These are phyloP conservation scores for Alcis repandata DNA, from an alignment of 2,888 invertebrate species.

Conservation along the genomic window DNA sequence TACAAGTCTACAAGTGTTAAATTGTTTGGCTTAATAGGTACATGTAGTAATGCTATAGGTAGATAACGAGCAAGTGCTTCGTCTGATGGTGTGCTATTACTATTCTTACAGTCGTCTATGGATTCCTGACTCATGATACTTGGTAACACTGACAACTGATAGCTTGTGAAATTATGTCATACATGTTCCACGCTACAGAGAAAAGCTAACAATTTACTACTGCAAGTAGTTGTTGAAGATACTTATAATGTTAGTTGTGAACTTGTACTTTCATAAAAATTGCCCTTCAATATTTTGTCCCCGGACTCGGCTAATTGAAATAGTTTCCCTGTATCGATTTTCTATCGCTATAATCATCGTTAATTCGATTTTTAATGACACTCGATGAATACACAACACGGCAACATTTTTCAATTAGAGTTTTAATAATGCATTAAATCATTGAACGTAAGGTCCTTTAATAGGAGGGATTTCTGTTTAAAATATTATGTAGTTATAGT, in stretches of 20 bases:
- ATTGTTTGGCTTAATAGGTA: background rate
- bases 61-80: too few relatives aligned
- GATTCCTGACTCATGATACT: too few relatives aligned
- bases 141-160: too few relatives aligned
- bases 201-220: too few relatives aligned
- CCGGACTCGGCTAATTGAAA: conserved; percentile 72
- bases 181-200: too few relatives aligned
- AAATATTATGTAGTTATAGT: background rate
- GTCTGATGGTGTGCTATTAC: too few relatives aligned
- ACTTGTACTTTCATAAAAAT: conserved; percentile 34
- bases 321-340: conserved; percentile 66
- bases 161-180: background rate
- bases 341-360: conserved; percentile 53
- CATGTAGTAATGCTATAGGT: too few relatives aligned
- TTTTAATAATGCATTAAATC: conserved; percentile 26
- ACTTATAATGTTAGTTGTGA: conserved; percentile 3
- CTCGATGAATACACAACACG: conserved; percentile 15
- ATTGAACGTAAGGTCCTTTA: background rate
- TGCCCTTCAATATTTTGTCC: conserved; percentile 32
- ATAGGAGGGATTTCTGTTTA: background rate
- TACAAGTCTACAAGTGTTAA: conserved; percentile 12
- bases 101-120: too few relatives aligned
- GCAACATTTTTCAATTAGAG: conserved; percentile 36
- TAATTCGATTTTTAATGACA: conserved; percentile 49
- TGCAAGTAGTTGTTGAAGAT: too few relatives aligned